phyloP scores from a whole-genome alignment of 30 jellyfish, hydroid and myxozoan species.

The Rhopilema esculentum region DNA sequence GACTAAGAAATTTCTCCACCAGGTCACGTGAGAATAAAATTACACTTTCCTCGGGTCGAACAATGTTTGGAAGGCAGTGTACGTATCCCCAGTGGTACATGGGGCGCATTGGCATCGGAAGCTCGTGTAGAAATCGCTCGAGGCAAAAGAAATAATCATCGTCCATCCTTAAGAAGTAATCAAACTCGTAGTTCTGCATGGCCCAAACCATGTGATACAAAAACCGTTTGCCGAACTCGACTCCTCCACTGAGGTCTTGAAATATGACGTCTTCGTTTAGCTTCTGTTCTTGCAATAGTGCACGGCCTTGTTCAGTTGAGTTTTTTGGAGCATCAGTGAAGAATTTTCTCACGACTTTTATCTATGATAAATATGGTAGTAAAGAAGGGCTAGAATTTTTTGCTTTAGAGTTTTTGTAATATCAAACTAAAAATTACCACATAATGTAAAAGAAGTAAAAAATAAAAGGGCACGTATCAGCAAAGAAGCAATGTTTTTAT shows the following conservation, averaged over 20 bases:
- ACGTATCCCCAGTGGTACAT: slow-evolving; percentile 82
- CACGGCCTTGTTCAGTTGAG: slow-evolving; percentile 41
- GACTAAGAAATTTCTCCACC: slow-evolving; percentile 69
- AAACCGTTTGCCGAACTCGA: slow-evolving; percentile 86
- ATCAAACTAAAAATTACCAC: too few species aligned
- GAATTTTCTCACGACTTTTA: slow-evolving; percentile 64
- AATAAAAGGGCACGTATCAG: too few species aligned
- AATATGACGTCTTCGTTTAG: slow-evolving; percentile 56
- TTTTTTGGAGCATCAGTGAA: slow-evolving; percentile 66
- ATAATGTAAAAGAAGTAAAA: too few species aligned
- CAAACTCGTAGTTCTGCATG: slow-evolving; percentile 75
- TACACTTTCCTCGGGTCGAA: slow-evolving; percentile 90
- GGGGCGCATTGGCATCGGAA: slow-evolving; percentile 56
- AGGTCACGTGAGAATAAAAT: slow-evolving; percentile 80
- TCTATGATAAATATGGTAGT: neutral
- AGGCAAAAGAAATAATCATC: slow-evolving; percentile 85
- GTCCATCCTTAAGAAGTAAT: slow-evolving; percentile 83
- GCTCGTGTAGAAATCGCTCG: slow-evolving; percentile 63
- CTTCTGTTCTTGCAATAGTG: slow-evolving; percentile 50
- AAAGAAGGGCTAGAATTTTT: too few species aligned
- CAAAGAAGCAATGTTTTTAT: too few species aligned
- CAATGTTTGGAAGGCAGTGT: slow-evolving; percentile 69
- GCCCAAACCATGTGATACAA: slow-evolving; percentile 94
- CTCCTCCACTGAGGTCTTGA: slow-evolving; percentile 82
- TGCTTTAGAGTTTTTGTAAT: too few species aligned